A percentile compares a stretch with the other conserved stretches of the same genome.
phyloP scores from a whole-genome alignment of 2,113 vertebrate species.

The Cinclus mexicanus region DNA sequence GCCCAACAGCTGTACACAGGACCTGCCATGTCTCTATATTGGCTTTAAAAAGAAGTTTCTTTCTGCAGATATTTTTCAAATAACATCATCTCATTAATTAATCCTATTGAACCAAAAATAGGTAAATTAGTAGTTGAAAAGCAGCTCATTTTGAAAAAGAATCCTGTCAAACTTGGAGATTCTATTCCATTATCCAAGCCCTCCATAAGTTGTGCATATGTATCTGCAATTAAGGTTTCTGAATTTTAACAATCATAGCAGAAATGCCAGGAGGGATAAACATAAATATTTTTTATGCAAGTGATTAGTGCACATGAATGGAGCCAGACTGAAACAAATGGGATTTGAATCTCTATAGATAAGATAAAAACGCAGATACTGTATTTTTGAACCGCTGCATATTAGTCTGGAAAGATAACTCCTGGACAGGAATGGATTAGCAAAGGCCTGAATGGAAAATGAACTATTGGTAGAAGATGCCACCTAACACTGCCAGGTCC shows the following conservation, averaged over 20 bases:
- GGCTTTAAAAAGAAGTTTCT: neutral
- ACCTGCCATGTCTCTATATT: neutral
- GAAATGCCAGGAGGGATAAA: constrained; percentile 13
- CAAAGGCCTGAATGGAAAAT: constrained; percentile 7
- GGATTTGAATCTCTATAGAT: neutral
- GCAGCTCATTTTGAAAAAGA: neutral
- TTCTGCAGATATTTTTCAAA: neutral
- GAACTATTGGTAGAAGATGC: neutral
- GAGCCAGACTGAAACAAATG: neutral
- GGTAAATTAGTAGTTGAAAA: neutral
- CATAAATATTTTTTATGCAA: neutral
- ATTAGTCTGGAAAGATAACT: neutral
- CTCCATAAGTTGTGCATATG: neutral
- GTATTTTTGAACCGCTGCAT: neutral
- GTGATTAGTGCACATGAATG: neutral
- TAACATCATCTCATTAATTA: neutral
- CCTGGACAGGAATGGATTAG: neutral
- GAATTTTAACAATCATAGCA: neutral
- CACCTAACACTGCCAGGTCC: neutral
- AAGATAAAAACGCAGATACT: neutral
- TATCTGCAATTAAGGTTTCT: neutral
- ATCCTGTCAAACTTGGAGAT: neutral
- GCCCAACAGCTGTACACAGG: neutral
- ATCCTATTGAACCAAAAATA: neutral
- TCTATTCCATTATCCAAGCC: neutral